phyloP scores from a whole-genome alignment of 2,113 vertebrate species.

The Leptobrachium leishanense region DNA sequence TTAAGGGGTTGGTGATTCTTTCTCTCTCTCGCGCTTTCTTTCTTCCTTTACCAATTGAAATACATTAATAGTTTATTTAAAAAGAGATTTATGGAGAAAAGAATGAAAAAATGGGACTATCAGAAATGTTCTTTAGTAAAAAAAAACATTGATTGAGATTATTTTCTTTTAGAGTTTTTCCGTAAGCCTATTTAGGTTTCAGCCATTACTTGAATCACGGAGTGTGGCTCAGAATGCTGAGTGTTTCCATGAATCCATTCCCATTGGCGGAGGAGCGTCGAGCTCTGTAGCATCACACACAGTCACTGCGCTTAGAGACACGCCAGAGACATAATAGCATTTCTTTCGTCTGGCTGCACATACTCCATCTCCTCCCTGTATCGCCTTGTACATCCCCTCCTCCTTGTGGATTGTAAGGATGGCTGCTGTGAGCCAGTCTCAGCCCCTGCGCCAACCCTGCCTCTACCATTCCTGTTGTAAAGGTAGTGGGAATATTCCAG shows the following conservation, averaged over 20 bases:
- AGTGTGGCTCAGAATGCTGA: no score
- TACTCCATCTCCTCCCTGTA: background rate
- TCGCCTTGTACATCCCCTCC: background rate
- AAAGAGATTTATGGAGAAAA: no score
- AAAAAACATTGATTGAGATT: no score
- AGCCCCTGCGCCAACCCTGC: constrained; percentile 69
- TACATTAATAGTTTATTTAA: no score
- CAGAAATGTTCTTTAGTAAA: no score
- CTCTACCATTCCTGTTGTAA: constrained; percentile 65
- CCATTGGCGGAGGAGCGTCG: constrained; percentile 26
- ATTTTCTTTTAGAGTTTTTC: no score
- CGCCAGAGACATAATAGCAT: background rate
- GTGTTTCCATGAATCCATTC: background rate
- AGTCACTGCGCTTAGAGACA: background rate
- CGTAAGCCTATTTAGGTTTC: no score
- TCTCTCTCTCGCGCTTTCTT: no score
- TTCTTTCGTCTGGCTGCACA: constrained; percentile 4
- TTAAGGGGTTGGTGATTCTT: no score
- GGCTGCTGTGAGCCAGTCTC: constrained; percentile 67
- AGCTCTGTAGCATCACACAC: constrained; percentile 19
- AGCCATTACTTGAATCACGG: no score
- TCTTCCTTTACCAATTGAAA: no score
- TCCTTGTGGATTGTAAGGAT: constrained; percentile 52
- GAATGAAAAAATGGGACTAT: no score
- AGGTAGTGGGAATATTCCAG: constrained; percentile 58